Evolutionary conservation across 2,888 invertebrate genomes (phyloP).

Genomic region (Nomada hirtipes): DNA sequence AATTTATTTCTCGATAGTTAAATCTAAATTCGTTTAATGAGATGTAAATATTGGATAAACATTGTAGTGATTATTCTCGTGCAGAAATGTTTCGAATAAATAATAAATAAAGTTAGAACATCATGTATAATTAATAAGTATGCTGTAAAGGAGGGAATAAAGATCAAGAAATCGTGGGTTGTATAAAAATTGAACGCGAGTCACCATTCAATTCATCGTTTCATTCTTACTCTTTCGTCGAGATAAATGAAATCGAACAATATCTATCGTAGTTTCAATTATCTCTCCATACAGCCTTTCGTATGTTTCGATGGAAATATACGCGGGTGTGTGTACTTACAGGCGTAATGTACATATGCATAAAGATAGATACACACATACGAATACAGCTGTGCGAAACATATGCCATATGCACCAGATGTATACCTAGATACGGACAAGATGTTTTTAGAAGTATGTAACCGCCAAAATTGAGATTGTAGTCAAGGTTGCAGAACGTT

Average conservation of each 20-base stretch:
- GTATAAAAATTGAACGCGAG: not conserved
- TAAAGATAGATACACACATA: not conserved
- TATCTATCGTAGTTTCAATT: not conserved
- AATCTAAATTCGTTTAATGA: not conserved
- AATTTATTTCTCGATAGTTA: not conserved
- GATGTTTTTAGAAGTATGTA: conserved; percentile 37
- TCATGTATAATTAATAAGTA: not conserved
- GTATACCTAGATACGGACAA: not conserved
- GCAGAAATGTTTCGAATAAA: not conserved
- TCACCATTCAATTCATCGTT: not conserved
- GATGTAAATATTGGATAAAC: not conserved
- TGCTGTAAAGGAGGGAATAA: not conserved
- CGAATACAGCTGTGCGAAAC: not conserved
- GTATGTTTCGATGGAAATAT: not conserved
- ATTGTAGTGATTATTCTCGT: not conserved
- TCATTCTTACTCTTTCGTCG: not conserved
- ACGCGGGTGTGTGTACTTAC: no score
- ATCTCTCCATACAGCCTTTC: not conserved
- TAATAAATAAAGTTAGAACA: not conserved
- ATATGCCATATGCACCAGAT: no score
- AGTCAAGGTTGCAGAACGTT: conserved; percentile 24
- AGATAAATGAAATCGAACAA: not conserved
- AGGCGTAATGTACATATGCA: not conserved
- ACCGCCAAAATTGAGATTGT: conserved; percentile 41
- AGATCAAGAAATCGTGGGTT: no score